Evolutionary conservation across 1,140 invertebrate genomes (phyloP).

Genomic region (Bombus haemorrhoidalis): DNA sequence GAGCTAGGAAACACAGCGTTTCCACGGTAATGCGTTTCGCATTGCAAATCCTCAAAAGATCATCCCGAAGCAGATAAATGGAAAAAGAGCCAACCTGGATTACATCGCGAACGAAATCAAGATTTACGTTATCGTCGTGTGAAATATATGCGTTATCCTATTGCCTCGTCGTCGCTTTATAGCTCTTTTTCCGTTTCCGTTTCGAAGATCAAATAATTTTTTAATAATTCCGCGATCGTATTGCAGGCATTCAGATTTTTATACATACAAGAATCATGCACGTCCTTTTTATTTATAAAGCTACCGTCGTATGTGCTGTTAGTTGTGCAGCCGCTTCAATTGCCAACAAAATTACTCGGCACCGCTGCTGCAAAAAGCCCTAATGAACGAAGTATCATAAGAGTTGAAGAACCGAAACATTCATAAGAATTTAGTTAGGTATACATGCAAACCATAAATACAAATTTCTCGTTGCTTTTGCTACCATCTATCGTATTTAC

Average conservation of each 20-base stretch:
- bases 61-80: constrained; percentile 59
- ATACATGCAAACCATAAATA: background rate
- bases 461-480: background rate
- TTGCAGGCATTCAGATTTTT: background rate
- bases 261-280: background rate
- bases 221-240: too few species aligned
- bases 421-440: background rate
- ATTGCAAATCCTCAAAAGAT: constrained; percentile 52
- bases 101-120: constrained; percentile 47
- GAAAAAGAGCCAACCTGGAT: constrained; percentile 44
- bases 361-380: background rate
- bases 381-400: too few species aligned
- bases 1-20: constrained; percentile 33
- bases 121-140: constrained; percentile 35
- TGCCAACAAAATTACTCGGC: background rate
- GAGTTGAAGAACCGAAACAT: background rate
- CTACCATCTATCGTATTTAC: background rate
- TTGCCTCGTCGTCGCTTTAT: background rate
- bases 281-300: background rate
- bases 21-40: constrained; percentile 42
- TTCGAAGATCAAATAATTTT: background rate
- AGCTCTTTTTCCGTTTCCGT: too few species aligned
- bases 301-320: background rate
- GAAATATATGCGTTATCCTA: constrained; percentile 14
- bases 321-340: background rate